Conservation (phyloP, 2,113 vertebrate species). For the Cricetomys ansorgei region DNA sequence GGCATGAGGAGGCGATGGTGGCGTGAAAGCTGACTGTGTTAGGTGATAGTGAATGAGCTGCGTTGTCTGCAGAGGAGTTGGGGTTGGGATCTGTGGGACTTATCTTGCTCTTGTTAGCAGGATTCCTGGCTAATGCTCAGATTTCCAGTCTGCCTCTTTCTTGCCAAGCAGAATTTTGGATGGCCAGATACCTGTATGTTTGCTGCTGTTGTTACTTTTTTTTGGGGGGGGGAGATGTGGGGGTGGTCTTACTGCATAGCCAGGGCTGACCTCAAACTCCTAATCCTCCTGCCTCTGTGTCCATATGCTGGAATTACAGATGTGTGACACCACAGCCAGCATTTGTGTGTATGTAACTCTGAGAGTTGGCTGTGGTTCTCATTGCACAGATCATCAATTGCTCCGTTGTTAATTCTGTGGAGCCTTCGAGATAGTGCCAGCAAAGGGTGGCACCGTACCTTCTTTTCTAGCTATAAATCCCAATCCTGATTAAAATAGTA, state of each 20-base stretch:
- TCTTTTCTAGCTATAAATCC: neutral
- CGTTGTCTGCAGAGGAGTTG: slow-evolving; percentile 37
- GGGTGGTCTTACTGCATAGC: neutral
- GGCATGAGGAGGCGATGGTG: neutral
- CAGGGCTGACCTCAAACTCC: neutral
- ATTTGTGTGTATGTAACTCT: neutral
- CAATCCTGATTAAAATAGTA: neutral
- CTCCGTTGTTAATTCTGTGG: neutral
- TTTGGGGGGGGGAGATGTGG: neutral
- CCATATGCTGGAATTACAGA: neutral
- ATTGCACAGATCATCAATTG: neutral
- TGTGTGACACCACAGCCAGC: neutral
- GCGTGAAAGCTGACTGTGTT: slow-evolving; percentile 32
- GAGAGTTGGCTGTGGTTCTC: neutral
- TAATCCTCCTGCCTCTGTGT: neutral
- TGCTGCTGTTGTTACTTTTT: neutral
- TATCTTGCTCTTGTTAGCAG: neutral
- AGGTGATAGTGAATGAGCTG: neutral
- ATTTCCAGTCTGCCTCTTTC: slow-evolving; percentile 26
- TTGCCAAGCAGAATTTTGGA: neutral
- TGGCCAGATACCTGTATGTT: neutral
- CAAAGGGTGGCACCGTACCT: neutral
- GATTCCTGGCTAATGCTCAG: neutral
- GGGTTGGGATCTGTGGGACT: neutral
- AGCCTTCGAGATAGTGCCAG: neutral